Conservation (phyloP, 2,888 invertebrate species). For the Lumbricus terrestris region DNA sequence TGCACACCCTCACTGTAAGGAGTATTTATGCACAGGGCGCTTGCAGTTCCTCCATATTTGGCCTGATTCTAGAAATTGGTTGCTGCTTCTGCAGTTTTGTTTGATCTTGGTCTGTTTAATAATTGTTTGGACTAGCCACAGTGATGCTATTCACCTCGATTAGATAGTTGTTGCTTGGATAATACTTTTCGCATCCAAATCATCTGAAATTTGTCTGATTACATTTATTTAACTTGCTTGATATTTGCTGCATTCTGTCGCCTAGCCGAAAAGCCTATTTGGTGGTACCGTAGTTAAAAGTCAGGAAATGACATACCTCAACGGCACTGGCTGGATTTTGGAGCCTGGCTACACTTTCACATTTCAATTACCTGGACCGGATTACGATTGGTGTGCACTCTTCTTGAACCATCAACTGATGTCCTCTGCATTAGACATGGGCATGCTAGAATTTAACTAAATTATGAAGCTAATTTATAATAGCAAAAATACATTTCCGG, state of each 20-base stretch:
- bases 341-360: background rate
- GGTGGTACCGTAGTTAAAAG: background rate
- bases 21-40: background rate
- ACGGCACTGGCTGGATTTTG: background rate
- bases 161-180: background rate
- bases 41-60: background rate
- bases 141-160: background rate
- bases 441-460: too few relatives aligned
- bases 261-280: background rate
- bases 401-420: too few relatives aligned
- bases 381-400: too few relatives aligned
- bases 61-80: background rate
- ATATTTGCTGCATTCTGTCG: background rate
- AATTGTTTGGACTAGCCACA: background rate
- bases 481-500: background rate
- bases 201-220: background rate
- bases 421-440: too few relatives aligned
- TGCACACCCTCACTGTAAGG: background rate
- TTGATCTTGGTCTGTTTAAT: background rate
- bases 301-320: background rate
- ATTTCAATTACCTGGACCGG: too few relatives aligned
- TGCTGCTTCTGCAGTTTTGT: background rate
- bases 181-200: background rate
- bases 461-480: too few relatives aligned
- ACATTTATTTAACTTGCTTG: background rate